A percentile compares a stretch with the other conserved stretches of the same genome.
These are phyloP conservation scores for Lindbergichthys nudifrons DNA, from an alignment of 2,797 vertebrate species.

Conservation along the genomic window DNA sequence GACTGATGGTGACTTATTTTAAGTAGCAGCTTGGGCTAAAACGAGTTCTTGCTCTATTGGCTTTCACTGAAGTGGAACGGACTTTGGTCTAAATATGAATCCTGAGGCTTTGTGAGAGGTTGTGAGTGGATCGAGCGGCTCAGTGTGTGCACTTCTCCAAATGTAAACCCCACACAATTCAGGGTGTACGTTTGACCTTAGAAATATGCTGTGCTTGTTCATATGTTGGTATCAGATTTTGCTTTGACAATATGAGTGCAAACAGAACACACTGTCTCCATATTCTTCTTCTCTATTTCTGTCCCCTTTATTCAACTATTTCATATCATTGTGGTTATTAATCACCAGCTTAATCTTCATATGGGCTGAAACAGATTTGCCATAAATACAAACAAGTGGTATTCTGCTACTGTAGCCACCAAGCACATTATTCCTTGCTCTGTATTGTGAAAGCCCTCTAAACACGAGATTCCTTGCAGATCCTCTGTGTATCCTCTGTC, in stretches of 20 bases:
- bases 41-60: not conserved
- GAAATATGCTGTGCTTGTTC: no score
- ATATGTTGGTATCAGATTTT: no score
- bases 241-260: not conserved
- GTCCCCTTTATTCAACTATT: not conserved
- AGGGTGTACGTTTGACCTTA: no score
- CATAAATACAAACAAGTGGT: constrained; percentile 1
- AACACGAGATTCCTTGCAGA: constrained; percentile 57
- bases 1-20: not conserved
- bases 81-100: not conserved
- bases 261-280: not conserved
- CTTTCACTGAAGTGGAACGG: not conserved
- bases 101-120: not conserved
- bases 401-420: constrained; percentile 15
- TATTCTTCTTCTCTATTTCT: not conserved
- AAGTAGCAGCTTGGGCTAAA: not conserved
- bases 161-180: no score
- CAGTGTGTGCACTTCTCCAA: no score
- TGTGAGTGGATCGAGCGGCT: no score
- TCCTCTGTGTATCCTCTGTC: constrained; percentile 70
- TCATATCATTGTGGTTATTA: not conserved
- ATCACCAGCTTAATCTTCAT: not conserved
- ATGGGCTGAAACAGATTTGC: not conserved
- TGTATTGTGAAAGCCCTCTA: constrained; percentile 49
- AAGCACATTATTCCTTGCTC: constrained; percentile 19